Conservation (phyloP, 2,113 vertebrate genomes). For the Gracilinanus agilis region DNA sequence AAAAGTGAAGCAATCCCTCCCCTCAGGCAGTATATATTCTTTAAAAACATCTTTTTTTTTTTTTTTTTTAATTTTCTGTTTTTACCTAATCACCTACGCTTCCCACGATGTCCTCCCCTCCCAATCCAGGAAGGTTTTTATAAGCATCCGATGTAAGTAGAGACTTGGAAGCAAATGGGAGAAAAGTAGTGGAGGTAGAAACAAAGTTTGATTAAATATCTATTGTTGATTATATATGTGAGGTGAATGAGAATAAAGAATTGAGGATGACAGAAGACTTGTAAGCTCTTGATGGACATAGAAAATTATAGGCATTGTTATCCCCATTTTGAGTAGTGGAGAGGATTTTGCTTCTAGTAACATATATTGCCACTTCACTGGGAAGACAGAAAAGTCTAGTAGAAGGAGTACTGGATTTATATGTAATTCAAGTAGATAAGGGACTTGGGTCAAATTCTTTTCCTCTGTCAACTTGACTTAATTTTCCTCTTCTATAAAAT, state of each 20-base stretch:
- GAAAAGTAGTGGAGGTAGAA: background rate
- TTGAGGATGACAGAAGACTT: background rate
- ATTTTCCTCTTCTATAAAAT: background rate
- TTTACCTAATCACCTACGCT: background rate
- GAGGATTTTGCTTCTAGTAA: no score
- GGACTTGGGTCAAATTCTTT: background rate
- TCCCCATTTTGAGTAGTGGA: no score
- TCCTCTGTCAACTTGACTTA: background rate
- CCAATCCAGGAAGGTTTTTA: background rate
- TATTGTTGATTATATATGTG: background rate
- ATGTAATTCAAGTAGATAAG: background rate
- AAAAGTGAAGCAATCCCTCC: background rate
- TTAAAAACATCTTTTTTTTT: background rate
- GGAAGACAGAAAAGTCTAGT: background rate
- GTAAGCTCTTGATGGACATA: no score
- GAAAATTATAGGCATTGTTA: background rate
- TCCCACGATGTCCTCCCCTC: no score
- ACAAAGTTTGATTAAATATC: background rate
- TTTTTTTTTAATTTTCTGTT: background rate
- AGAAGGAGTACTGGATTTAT: background rate
- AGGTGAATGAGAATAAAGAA: background rate
- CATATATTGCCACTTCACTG: background rate
- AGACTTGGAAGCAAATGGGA: background rate
- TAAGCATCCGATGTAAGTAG: background rate
- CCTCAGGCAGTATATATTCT: background rate